Evolutionary conservation across 1,140 invertebrate species (phyloP).

Genomic region (Drosophila nigrodunni): DNA sequence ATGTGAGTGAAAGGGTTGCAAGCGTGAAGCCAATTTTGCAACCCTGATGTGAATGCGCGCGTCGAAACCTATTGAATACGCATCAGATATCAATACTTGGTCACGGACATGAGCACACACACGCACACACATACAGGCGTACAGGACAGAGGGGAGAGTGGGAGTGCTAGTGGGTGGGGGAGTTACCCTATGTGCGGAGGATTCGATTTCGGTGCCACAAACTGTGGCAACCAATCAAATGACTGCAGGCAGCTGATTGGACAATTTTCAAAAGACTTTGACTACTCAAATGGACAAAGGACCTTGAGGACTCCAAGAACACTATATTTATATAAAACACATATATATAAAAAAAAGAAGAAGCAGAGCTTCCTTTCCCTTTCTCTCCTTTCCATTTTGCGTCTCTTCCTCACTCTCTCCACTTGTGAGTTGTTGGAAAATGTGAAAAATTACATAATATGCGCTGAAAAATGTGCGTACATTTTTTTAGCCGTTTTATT

Average conservation of each 20-base stretch:
- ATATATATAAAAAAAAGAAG: slow-evolving; percentile 1
- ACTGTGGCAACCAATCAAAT: slow-evolving; percentile 63
- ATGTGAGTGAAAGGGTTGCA: slow-evolving; percentile 63
- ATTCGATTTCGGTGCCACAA: slow-evolving; percentile 74
- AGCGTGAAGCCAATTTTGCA: slow-evolving; percentile 46
- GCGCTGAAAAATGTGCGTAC: slow-evolving; percentile 80
- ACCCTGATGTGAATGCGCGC: slow-evolving; percentile 65
- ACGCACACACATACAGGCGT: slow-evolving; percentile 8
- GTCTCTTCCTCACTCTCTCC: too few species aligned
- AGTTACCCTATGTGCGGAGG: slow-evolving; percentile 35
- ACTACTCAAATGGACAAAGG: slow-evolving; percentile 28
- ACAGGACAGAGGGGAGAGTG: neutral
- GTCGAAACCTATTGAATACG: slow-evolving; percentile 80
- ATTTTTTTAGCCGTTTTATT: slow-evolving; percentile 57
- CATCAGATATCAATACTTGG: slow-evolving; percentile 82
- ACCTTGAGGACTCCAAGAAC: neutral
- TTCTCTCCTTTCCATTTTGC: too few species aligned
- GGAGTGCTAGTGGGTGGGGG: slow-evolving; percentile 15
- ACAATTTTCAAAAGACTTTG: slow-evolving; percentile 54
- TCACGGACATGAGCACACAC: slow-evolving; percentile 29
- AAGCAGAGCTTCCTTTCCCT: neutral
- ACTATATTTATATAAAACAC: neutral
- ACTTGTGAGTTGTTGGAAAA: slow-evolving; percentile 54
- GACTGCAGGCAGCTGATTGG: slow-evolving; percentile 79
- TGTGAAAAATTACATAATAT: slow-evolving; percentile 83